Conservation (phyloP, 2,888 invertebrate species). For the Lymantria monacha region DNA sequence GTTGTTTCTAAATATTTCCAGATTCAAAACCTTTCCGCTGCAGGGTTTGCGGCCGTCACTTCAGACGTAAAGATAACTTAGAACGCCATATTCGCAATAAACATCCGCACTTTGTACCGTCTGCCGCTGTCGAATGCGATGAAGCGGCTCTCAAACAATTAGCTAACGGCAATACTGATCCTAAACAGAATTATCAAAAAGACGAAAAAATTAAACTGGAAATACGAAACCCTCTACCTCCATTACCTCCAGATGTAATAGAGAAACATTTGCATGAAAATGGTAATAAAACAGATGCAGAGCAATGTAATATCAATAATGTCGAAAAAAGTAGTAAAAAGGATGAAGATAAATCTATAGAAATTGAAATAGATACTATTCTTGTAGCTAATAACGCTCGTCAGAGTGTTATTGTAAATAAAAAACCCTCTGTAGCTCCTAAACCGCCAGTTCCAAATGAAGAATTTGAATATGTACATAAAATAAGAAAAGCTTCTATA, state of each 20-base stretch:
- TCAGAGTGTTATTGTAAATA: constrained; percentile 73
- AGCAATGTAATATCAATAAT: not conserved
- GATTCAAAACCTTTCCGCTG: constrained; percentile 88
- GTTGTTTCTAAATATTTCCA: constrained; percentile 37
- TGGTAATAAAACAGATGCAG: constrained; percentile 14
- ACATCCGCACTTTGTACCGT: constrained; percentile 80
- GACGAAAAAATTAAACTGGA: constrained; percentile 57
- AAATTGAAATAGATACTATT: constrained; percentile 54
- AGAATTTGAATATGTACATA: constrained; percentile 69
- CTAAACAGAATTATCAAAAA: constrained; percentile 17
- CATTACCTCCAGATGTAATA: constrained; percentile 59
- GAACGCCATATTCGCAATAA: constrained; percentile 89
- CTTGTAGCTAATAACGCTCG: constrained; percentile 72
- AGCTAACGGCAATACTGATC: constrained; percentile 24
- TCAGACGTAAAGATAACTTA: constrained; percentile 90
- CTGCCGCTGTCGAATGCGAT: constrained; percentile 62
- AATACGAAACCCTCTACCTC: constrained; percentile 63
- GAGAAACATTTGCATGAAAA: constrained; percentile 52
- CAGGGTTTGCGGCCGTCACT: constrained; percentile 85
- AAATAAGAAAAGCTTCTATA: constrained; percentile 66
- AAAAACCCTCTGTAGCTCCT: constrained; percentile 38
- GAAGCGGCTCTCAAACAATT: constrained; percentile 50
- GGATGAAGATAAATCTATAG: constrained; percentile 11
- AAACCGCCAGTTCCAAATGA: constrained; percentile 38
- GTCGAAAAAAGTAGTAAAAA: constrained; percentile 4